A percentile compares a stretch with the other conserved stretches of the same genome.
phyloP scores from a whole-genome alignment of 2,797 vertebrate species.

The Sandelia bainsii region DNA sequence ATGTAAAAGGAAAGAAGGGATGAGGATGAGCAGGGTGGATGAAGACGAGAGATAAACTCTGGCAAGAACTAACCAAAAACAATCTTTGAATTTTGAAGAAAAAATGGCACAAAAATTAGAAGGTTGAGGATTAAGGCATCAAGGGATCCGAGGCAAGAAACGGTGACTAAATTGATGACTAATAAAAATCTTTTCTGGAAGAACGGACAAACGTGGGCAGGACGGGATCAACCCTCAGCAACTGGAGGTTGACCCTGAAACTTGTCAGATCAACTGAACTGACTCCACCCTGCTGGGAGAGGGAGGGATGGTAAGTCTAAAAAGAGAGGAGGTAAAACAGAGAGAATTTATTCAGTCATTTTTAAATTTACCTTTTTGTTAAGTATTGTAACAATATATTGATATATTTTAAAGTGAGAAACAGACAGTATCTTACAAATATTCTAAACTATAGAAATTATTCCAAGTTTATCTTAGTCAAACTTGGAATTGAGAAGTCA shows the following conservation, averaged over 20 bases:
- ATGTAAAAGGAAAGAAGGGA: neutral
- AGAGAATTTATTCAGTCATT: neutral
- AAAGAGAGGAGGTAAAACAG: conserved; percentile 13
- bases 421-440: no score
- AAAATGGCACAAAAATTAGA: neutral
- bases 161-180: conserved; percentile 1
- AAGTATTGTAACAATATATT: no score
- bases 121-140: conserved; percentile 52
- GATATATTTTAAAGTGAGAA: no score
- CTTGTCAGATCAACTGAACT: conserved; percentile 41
- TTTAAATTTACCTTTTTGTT: no score
- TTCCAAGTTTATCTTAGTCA: neutral
- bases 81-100: neutral
- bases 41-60: conserved; percentile 5
- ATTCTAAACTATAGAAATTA: no score
- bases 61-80: no score
- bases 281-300: conserved; percentile 62
- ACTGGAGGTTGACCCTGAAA: conserved; percentile 55
- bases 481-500: neutral
- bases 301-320: conserved; percentile 14
- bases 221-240: conserved; percentile 33
- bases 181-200: conserved; percentile 21
- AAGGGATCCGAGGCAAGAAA: conserved; percentile 29
- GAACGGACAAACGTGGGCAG: conserved; percentile 34
- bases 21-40: neutral